phyloP scores from a whole-genome alignment of 2,888 invertebrate species.

The Tetramorium bicarinatum region DNA sequence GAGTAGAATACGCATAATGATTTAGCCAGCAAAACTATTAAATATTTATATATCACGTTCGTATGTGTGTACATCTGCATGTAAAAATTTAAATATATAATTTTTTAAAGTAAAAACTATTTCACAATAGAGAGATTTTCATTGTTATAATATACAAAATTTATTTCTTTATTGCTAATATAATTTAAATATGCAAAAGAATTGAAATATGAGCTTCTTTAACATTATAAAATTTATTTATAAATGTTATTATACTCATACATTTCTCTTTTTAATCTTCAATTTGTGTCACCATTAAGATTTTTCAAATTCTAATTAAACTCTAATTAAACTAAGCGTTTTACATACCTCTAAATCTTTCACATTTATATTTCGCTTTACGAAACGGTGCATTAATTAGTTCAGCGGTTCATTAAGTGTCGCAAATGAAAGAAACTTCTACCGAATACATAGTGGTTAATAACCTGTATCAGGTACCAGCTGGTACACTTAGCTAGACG shows the following conservation, averaged over 20 bases:
- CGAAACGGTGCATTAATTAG: background rate
- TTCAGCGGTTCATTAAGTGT: background rate
- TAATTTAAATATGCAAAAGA: background rate
- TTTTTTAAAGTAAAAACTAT: background rate
- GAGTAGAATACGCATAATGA: background rate
- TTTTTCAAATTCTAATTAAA: background rate
- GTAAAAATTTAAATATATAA: background rate
- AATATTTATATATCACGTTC: background rate
- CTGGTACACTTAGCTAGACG: background rate
- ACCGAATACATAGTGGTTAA: background rate
- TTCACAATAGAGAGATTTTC: background rate
- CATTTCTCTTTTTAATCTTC: background rate
- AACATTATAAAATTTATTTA: background rate
- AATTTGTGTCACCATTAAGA: background rate
- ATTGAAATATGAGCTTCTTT: background rate
- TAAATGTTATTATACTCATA: background rate
- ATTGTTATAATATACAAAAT: background rate
- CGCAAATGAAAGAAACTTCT: background rate
- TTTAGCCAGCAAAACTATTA: background rate
- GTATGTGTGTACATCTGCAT: background rate
- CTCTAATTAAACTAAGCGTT: background rate
- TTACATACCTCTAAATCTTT: background rate
- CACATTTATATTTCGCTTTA: background rate
- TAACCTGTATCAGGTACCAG: conserved; percentile 22
- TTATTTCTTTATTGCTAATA: background rate